Percentiles rank a stretch among this genome's conserved stretches.
phyloP scores from a whole-genome alignment of 2,888 invertebrate species.

The Trissonchulus sp. region DNA sequence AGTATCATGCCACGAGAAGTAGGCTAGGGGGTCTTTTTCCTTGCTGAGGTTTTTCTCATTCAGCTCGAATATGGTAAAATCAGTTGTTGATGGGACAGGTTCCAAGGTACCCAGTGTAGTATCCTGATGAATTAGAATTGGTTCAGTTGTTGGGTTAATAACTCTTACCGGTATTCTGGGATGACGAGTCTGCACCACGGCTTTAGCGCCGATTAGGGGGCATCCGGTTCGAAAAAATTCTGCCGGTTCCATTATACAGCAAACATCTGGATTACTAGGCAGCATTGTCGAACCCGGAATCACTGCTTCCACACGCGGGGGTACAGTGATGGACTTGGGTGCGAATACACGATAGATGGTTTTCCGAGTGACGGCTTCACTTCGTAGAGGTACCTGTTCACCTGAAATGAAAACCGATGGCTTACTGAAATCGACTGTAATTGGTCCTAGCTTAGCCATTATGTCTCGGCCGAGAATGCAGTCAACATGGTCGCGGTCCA shows the following conservation, averaged over 20 bases:
- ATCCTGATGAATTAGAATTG: background rate
- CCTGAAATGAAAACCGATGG: background rate
- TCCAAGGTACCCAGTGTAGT: background rate
- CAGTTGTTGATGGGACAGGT: background rate
- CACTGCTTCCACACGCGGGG: background rate
- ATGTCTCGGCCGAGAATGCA: background rate
- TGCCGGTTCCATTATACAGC: too few relatives aligned
- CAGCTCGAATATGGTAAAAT: background rate
- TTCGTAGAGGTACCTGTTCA: background rate
- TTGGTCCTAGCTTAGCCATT: background rate
- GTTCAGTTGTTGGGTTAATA: background rate
- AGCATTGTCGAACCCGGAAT: background rate
- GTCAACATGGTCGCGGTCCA: background rate
- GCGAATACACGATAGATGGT: background rate
- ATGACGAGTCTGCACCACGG: background rate
- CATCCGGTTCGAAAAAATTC: background rate
- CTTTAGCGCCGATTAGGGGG: background rate
- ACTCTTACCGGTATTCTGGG: background rate
- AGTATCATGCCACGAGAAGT: too few relatives aligned
- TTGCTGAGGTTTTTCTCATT: background rate
- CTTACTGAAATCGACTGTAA: conserved; percentile 4
- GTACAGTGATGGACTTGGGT: background rate
- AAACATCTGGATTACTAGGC: too few relatives aligned
- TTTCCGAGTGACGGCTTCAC: too few relatives aligned
- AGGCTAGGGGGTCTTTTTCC: too few relatives aligned